Conservation (phyloP, 2,888 invertebrate species). For the Aphelenchoides bicaudatus region DNA sequence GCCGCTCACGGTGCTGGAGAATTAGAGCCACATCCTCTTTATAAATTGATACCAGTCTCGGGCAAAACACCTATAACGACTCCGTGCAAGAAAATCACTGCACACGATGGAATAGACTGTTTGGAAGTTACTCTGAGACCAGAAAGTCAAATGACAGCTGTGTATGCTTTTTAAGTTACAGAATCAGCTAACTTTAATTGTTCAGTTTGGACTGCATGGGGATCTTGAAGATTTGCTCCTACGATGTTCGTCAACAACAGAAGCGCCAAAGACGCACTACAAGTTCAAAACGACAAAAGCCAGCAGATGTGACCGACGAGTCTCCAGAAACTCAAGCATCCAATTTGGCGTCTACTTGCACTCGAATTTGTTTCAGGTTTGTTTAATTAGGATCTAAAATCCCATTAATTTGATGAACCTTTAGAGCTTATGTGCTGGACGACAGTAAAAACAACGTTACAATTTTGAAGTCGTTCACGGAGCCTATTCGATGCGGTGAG, state of each 20-base stretch:
- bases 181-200: slow-evolving; percentile 9
- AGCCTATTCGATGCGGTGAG: slow-evolving; percentile 63
- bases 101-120: slow-evolving; percentile 46
- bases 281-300: not conserved
- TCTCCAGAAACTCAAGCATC: not conserved
- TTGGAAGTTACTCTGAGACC: slow-evolving; percentile 66
- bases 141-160: slow-evolving; percentile 81
- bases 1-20: slow-evolving; percentile 70
- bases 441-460: slow-evolving; percentile 68
- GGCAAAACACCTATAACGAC: slow-evolving; percentile 70
- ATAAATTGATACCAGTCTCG: slow-evolving; percentile 90
- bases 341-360: slow-evolving; percentile 11
- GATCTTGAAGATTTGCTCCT: slow-evolving; percentile 70
- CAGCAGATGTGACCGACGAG: not conserved
- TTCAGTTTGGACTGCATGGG: slow-evolving; percentile 87
- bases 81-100: slow-evolving; percentile 62
- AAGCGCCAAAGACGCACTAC: slow-evolving; percentile 8
- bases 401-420: slow-evolving; percentile 75
- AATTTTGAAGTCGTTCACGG: slow-evolving; percentile 64
- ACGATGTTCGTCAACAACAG: slow-evolving; percentile 30
- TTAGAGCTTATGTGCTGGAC: slow-evolving; percentile 77
- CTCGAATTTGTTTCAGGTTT: slow-evolving; percentile 14
- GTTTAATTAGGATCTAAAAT: slow-evolving; percentile 64
- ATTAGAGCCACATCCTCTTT: slow-evolving; percentile 91
- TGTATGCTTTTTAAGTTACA: slow-evolving; percentile 61